These are phyloP conservation scores for Bhutanitis thaidina DNA, from an alignment of 2,888 invertebrate genomes.

Conservation along the genomic window DNA sequence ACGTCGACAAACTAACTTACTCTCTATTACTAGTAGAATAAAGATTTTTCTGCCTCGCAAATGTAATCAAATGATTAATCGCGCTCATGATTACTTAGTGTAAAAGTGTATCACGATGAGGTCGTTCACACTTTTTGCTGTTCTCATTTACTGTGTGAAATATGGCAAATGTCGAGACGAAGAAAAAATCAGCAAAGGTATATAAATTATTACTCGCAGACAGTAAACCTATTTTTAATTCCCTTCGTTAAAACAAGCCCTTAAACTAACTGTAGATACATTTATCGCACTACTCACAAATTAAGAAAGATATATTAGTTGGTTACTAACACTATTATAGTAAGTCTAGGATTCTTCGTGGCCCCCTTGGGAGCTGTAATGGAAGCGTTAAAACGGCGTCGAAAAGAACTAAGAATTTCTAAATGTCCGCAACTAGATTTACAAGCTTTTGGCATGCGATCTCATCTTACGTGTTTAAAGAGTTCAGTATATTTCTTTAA, in stretches of 20 bases:
- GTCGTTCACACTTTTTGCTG: conserved; percentile 33
- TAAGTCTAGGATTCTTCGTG: conserved; percentile 48
- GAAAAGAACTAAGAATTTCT: conserved; percentile 56
- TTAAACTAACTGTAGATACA: neutral
- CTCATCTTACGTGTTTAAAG: neutral
- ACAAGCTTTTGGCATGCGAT: conserved; percentile 23
- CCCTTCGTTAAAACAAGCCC: neutral
- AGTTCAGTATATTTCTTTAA: neutral
- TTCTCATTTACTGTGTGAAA: conserved; percentile 33
- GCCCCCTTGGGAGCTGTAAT: conserved; percentile 59
- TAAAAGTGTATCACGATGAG: conserved; percentile 26
- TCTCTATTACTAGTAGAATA: conserved; percentile 23
- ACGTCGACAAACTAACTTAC: conserved; percentile 21
- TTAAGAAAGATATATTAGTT: conserved; percentile 16
- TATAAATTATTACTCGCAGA: conserved; percentile 1
- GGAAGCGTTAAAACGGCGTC: conserved; percentile 57
- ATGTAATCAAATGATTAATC: conserved; percentile 5
- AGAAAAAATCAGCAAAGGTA: conserved; percentile 72
- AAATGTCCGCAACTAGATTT: conserved; percentile 59
- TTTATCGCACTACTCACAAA: conserved; percentile 17
- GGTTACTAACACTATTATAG: conserved; percentile 39
- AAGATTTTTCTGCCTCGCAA: conserved; percentile 21
- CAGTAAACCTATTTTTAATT: neutral
- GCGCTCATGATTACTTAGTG: conserved; percentile 13
- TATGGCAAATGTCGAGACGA: conserved; percentile 54